Conservation (phyloP, 2,797 vertebrate genomes). For the Glyptemys insculpta region DNA sequence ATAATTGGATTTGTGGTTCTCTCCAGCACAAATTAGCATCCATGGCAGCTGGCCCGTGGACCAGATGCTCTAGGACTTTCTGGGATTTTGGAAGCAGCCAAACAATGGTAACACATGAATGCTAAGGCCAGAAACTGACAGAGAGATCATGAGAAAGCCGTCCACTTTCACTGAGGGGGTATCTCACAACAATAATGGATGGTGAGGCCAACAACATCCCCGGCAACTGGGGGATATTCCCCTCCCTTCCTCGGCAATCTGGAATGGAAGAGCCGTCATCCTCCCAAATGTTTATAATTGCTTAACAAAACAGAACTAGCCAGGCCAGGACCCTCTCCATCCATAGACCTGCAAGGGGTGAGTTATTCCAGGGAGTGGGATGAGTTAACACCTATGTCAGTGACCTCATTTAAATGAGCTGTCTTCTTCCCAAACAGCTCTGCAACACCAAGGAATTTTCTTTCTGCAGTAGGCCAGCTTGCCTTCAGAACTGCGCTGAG, state of each 20-base stretch:
- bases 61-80: conserved; percentile 58
- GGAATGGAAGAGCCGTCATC: background rate
- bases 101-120: conserved; percentile 29
- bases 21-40: conserved; percentile 59
- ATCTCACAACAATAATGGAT: background rate
- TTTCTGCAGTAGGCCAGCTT: background rate
- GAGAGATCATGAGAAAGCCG: background rate
- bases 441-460: background rate
- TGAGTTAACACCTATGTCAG: background rate
- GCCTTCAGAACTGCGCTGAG: background rate
- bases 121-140: background rate
- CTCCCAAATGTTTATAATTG: background rate
- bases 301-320: background rate
- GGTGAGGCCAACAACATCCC: background rate
- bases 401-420: background rate
- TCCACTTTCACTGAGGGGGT: background rate
- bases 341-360: background rate
- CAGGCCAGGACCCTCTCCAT: background rate
- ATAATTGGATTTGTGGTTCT: conserved; percentile 64
- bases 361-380: background rate
- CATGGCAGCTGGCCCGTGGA: conserved; percentile 52
- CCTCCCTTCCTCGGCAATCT: background rate
- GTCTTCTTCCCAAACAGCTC: background rate
- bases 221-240: background rate
- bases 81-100: conserved; percentile 44